Percentiles rank a stretch among this genome's conserved stretches.
phyloP scores from a whole-genome alignment of 2,113 vertebrate species.

The Climacteris rufus region DNA sequence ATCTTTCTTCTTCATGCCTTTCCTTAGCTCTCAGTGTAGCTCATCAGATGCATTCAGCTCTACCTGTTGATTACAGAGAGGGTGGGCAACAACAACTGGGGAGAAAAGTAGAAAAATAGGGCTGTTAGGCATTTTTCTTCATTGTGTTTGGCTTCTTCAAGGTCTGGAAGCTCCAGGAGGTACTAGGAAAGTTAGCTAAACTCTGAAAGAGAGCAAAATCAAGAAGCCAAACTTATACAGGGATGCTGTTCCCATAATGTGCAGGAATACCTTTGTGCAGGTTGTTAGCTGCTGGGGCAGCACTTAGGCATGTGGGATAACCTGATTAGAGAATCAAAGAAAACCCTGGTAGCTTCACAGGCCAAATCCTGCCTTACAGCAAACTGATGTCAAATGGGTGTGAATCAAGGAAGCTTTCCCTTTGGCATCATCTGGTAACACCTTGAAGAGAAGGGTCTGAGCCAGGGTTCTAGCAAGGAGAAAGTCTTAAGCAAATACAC shows the following conservation, averaged over 20 bases:
- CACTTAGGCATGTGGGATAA: slow-evolving; percentile 40
- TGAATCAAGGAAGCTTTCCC: slow-evolving; percentile 41
- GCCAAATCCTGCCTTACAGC: slow-evolving; percentile 44
- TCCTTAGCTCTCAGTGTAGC: background rate
- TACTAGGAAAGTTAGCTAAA: slow-evolving; percentile 58
- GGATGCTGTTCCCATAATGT: background rate
- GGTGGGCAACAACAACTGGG: background rate
- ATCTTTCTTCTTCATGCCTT: background rate
- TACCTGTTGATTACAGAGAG: background rate
- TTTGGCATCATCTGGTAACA: slow-evolving; percentile 46
- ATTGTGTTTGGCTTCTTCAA: slow-evolving; percentile 38
- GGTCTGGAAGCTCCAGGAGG: slow-evolving; percentile 59
- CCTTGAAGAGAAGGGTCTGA: slow-evolving; percentile 37
- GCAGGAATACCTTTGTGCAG: slow-evolving; percentile 45
- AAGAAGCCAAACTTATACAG: slow-evolving; percentile 38
- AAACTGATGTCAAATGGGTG: slow-evolving; percentile 37
- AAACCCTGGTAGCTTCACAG: slow-evolving; percentile 24
- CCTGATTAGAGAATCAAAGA: slow-evolving; percentile 54
- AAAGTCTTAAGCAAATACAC: slow-evolving; percentile 46
- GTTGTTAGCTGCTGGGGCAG: slow-evolving; percentile 37
- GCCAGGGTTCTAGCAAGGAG: slow-evolving; percentile 19
- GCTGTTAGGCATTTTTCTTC: background rate
- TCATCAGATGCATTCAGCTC: background rate
- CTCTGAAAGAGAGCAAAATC: slow-evolving; percentile 64
- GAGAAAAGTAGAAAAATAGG: background rate